Evolutionary conservation across 2,888 invertebrate genomes (phyloP).

Genomic region (Nemotelus pantherinus): DNA sequence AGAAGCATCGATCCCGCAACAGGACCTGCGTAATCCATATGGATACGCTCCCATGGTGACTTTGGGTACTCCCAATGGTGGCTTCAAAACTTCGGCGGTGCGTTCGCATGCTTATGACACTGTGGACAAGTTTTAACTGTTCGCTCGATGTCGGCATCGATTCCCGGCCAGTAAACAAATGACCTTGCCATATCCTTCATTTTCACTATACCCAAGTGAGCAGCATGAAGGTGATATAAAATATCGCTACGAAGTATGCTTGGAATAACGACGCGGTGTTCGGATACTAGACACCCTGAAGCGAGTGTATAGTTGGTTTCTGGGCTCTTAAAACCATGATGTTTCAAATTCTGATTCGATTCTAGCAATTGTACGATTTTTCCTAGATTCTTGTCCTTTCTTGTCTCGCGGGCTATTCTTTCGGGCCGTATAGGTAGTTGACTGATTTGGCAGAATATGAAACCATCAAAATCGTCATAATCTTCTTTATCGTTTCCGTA

Average conservation of each 20-base stretch:
- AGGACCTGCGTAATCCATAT: conserved; percentile 64
- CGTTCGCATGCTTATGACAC: conserved; percentile 23
- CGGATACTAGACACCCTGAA: neutral
- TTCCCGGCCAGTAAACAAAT: conserved; percentile 40
- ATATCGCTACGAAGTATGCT: conserved; percentile 9
- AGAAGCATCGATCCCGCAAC: conserved; percentile 56
- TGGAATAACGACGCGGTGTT: conserved; percentile 20
- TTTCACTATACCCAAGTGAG: conserved; percentile 45
- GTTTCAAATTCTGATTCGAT: conserved; percentile 23
- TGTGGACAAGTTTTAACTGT: conserved; percentile 35
- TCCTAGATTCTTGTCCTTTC: conserved; percentile 45
- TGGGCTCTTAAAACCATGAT: conserved; percentile 9
- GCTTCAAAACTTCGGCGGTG: conserved; percentile 19
- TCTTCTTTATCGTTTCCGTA: conserved; percentile 20
- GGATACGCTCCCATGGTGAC: conserved; percentile 59
- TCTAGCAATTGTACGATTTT: conserved; percentile 46
- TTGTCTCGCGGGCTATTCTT: conserved; percentile 45
- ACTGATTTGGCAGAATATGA: conserved; percentile 48
- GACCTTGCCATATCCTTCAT: conserved; percentile 47
- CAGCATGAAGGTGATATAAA: conserved; percentile 40
- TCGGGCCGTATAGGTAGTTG: conserved; percentile 48
- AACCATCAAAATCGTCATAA: conserved; percentile 49
- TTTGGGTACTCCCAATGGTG: conserved; percentile 54
- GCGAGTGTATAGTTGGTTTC: neutral
- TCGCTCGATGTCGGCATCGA: conserved; percentile 31